phyloP scores from a whole-genome alignment of 2,797 vertebrate genomes.

The Diplodus sargus region DNA sequence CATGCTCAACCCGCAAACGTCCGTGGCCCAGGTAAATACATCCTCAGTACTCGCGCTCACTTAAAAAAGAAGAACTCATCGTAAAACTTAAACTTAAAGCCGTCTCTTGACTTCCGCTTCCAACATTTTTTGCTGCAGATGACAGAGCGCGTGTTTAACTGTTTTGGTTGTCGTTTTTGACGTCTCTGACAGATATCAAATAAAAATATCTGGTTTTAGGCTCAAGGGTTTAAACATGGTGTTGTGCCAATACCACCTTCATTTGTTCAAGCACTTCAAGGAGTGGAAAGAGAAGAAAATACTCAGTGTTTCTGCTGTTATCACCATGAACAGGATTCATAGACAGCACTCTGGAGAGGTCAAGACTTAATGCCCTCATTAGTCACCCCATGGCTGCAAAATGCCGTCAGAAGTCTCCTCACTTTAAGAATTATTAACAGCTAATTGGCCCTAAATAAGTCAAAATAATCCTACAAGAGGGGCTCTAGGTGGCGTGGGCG shows the following conservation, averaged over 20 bases:
- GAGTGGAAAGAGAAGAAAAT: conserved; percentile 24
- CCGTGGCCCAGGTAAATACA: conserved; percentile 89
- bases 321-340: conserved; percentile 63
- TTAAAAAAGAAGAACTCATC: neutral
- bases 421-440: conserved; percentile 83
- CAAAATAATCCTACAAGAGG: conserved; percentile 74
- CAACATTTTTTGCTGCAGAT: neutral
- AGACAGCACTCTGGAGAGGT: conserved; percentile 41
- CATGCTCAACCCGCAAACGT: conserved; percentile 91
- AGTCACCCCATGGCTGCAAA: conserved; percentile 76
- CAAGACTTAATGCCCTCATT: conserved; percentile 81
- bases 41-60: neutral
- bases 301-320: conserved; percentile 16
- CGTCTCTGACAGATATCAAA: neutral
- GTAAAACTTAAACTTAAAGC: neutral
- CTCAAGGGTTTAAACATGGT: conserved; percentile 25
- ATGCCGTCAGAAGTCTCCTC: conserved; percentile 77
- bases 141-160: neutral
- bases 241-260: conserved; percentile 10
- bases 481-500: conserved; percentile 65
- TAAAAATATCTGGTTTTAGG: neutral
- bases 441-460: conserved; percentile 84
- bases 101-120: neutral
- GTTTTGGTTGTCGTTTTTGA: neutral
- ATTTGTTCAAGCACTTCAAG: conserved; percentile 12